phyloP scores from a whole-genome alignment of 2,113 vertebrate species.

The Burhinus bistriatus region DNA sequence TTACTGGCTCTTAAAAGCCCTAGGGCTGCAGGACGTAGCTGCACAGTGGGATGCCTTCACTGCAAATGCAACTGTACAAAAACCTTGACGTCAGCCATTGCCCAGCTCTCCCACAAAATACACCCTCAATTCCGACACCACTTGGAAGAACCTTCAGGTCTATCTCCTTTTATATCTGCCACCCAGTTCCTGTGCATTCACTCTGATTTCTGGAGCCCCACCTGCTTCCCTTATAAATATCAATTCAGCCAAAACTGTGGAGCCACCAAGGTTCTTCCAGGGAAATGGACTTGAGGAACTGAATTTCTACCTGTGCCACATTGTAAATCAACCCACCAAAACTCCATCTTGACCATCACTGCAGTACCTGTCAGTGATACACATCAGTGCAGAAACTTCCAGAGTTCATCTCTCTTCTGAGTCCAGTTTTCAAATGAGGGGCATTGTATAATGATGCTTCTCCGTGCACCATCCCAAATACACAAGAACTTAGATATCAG shows the following conservation, averaged over 20 bases:
- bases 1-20: neutral
- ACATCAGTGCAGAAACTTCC: neutral
- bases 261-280: neutral
- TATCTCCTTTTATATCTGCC: neutral
- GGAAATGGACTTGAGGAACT: neutral
- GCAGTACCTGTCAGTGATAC: neutral
- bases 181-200: neutral
- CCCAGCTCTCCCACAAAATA: neutral
- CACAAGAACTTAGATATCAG: neutral
- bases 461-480: neutral
- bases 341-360: neutral
- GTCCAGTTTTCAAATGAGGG: neutral
- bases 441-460: accelerated
- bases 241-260: neutral
- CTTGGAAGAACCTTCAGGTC: neutral
- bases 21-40: neutral
- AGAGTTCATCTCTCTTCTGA: neutral
- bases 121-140: neutral
- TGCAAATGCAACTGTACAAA: neutral
- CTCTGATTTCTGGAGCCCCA: neutral
- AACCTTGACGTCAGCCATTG: neutral
- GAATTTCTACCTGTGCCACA: accelerated
- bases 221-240: neutral
- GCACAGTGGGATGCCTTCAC: neutral
- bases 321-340: neutral